These are phyloP conservation scores for Oeneis ivallda DNA, from an alignment of 2,888 invertebrate genomes.

Conservation along the genomic window DNA sequence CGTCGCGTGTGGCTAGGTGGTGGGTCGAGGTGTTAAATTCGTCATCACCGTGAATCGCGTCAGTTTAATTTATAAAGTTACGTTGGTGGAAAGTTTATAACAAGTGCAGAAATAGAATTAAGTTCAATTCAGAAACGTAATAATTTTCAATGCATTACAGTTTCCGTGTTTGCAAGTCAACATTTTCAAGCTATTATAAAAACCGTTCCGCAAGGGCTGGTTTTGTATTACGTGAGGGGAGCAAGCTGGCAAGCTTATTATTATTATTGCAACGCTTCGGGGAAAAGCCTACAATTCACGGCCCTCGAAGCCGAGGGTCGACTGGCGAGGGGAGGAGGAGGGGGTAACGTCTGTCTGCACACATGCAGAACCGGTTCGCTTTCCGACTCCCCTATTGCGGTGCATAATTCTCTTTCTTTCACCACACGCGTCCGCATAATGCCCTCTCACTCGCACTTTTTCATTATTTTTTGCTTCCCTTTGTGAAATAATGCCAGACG, in stretches of 20 bases:
- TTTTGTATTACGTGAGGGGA: conserved; percentile 40
- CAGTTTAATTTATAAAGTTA: conserved; percentile 38
- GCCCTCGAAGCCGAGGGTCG: conserved; percentile 73
- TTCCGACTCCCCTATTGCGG: conserved; percentile 73
- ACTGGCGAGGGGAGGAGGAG: conserved; percentile 68
- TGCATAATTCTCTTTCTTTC: conserved; percentile 64
- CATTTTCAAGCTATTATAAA: conserved; percentile 28
- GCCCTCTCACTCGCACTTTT: conserved; percentile 72
- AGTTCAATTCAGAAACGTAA: neutral
- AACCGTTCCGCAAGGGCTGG: conserved; percentile 42
- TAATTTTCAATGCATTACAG: neutral
- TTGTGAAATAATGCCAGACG: conserved; percentile 75
- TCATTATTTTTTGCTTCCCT: conserved; percentile 79
- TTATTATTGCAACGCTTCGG: conserved; percentile 70
- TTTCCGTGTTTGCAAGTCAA: conserved; percentile 8
- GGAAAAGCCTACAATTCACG: conserved; percentile 73
- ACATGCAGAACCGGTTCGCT: conserved; percentile 80
- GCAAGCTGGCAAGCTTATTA: conserved; percentile 52
- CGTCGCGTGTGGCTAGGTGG: conserved; percentile 68
- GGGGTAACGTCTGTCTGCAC: conserved; percentile 71
- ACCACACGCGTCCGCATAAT: conserved; percentile 70
- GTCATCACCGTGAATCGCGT: conserved; percentile 45
- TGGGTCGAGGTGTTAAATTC: conserved; percentile 47
- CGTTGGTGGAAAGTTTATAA: conserved; percentile 36
- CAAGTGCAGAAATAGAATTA: conserved; percentile 9